Evolutionary conservation across 2,797 vertebrate species (phyloP).

Genomic region (Sphenodon punctatus): DNA sequence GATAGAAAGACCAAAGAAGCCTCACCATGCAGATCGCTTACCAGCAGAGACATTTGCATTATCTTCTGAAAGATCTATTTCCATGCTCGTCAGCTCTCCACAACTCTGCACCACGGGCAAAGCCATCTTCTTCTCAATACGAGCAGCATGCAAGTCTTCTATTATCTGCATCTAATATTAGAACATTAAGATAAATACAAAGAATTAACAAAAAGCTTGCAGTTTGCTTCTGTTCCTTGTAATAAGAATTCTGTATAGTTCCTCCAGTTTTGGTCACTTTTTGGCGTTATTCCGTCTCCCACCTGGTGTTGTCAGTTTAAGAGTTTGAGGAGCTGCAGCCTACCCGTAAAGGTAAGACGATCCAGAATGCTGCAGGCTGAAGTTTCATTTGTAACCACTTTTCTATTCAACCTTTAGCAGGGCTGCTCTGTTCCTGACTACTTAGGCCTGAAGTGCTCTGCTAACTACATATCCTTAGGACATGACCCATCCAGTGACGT

Average conservation of each 20-base stretch:
- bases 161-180: constrained; percentile 82
- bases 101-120: constrained; percentile 80
- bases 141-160: constrained; percentile 87
- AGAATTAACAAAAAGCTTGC: not conserved
- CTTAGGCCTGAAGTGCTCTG: not conserved
- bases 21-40: constrained; percentile 25
- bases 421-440: not conserved
- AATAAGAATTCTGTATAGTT: not conserved
- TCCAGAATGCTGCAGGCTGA: not conserved
- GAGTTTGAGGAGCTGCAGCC: not conserved
- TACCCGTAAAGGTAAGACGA: not conserved
- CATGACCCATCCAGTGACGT: no score
- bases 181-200: not conserved
- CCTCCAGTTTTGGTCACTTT: not conserved
- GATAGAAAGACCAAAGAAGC: not conserved
- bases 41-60: constrained; percentile 59
- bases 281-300: not conserved
- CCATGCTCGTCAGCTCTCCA: constrained; percentile 90
- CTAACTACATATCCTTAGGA: not conserved
- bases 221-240: no score
- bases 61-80: constrained; percentile 84
- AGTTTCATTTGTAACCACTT: not conserved
- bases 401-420: not conserved
- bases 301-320: not conserved
- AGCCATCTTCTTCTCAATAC: constrained; percentile 80